A percentile compares a stretch with the other conserved stretches of the same genome.
Evolutionary conservation across 2,113 vertebrate species (phyloP).

Genomic region (Anthoscopus minutus): DNA sequence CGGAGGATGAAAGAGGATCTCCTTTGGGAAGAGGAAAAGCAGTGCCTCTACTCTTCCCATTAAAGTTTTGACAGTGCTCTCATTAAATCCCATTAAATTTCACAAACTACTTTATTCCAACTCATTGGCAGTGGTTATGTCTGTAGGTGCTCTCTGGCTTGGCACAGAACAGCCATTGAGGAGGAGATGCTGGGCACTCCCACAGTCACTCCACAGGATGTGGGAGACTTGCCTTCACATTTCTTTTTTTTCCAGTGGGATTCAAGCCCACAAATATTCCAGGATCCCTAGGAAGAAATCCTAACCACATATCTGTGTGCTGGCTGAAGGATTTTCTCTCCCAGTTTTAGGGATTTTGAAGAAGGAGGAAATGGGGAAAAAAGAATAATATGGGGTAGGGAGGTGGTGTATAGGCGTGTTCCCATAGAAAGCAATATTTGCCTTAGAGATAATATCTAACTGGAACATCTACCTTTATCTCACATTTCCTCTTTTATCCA

Average conservation of each 20-base stretch:
- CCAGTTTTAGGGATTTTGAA: neutral
- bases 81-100: neutral
- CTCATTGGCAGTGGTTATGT: neutral
- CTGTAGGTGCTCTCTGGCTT: neutral
- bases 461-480: neutral
- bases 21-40: neutral
- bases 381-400: neutral
- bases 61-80: neutral
- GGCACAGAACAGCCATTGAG: neutral
- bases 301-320: constrained; percentile 1
- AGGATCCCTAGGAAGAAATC: constrained; percentile 28
- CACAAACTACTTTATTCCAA: neutral
- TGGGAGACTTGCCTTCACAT: constrained; percentile 39
- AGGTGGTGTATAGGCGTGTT: neutral
- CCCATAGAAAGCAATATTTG: neutral
- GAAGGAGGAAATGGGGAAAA: neutral
- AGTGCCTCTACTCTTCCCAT: neutral
- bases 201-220: constrained; percentile 44
- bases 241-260: constrained; percentile 12
- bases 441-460: neutral
- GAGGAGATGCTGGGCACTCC: neutral
- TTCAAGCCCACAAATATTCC: constrained; percentile 34
- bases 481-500: constrained; percentile 7
- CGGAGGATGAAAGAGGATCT: neutral
- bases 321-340: neutral